Base-by-base conservation (phyloP, 1,140 invertebrate genomes). In the Atta colombica region DNA sequence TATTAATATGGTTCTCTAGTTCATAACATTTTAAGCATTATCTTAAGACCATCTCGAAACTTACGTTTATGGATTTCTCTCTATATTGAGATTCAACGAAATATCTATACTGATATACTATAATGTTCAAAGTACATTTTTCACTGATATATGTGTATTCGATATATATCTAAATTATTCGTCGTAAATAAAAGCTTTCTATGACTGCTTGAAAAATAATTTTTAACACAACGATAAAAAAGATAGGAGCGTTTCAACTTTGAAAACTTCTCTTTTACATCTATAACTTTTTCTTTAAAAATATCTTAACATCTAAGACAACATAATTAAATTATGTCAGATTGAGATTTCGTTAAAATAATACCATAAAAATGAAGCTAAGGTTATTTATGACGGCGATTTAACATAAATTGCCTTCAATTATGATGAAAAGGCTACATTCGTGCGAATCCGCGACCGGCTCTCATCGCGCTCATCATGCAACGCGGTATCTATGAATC, bases 401-500 rank as follows among this genome's bases (percentile, higher is more conserved):
- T 90, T 94, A 89, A 90, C 91, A 88, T 93, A 91, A 86, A 87
- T 68, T 87, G 87, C 91, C 51, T 78, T 72, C 58, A 61, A 63
- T 74, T 71, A 92, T 87, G 92, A 91, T 92, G 92, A 89, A 87
- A 88, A 88, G 61, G 49, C 49, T n/a, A 35, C 31, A 58, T 78
- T 68, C 74, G 74, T 66, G 72, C 63, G 85, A 89, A 78, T 51
- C 39, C 77, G 39, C 66, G 90, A 88, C 55, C 25, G 55, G n/a
- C 25, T 55, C 58, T 49, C 88, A 88, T 84, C 63, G 88, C 77
- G 86, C 90, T 90, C 91, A 87, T 89, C 92, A 89, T 90, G 91
- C 92, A 92, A 75, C 80, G 69, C 86, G 77, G 85, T 78, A 90
- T 78, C 91, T 90, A 92, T 91, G 90, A 92, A 92, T 91, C 90